Evolutionary conservation across 1,140 invertebrate species (phyloP).

Genomic region (Papilio polytes): DNA sequence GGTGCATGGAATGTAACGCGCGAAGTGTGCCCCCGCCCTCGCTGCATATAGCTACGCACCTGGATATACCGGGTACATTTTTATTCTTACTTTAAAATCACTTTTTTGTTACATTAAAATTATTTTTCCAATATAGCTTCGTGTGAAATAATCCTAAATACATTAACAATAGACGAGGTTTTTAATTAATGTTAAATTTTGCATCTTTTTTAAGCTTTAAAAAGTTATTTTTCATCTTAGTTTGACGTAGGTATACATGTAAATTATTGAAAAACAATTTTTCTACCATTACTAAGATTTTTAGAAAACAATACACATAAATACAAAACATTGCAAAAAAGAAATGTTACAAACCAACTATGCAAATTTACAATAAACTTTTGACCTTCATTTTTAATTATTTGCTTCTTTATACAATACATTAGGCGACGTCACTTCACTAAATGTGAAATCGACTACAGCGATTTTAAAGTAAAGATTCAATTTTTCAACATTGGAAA

Average conservation of each 20-base stretch:
- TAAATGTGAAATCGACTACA: background rate
- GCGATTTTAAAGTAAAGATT: constrained; percentile 15
- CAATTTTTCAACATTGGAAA: background rate
- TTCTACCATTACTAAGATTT: background rate
- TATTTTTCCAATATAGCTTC: background rate
- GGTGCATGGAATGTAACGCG: constrained; percentile 65
- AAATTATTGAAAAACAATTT: too few relatives aligned
- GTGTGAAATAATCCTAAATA: background rate
- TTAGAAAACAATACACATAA: background rate
- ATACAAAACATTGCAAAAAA: background rate
- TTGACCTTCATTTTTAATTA: background rate
- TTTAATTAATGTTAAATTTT: background rate
- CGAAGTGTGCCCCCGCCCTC: constrained; percentile 39
- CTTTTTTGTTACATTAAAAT: background rate
- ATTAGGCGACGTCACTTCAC: background rate
- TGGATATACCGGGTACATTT: background rate
- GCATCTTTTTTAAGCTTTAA: background rate
- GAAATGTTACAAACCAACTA: background rate
- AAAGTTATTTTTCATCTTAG: too few relatives aligned
- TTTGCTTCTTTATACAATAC: background rate
- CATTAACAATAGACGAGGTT: background rate
- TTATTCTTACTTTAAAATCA: constrained; percentile 13
- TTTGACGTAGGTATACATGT: too few relatives aligned
- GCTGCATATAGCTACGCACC: background rate
- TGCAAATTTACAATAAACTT: background rate